Percentiles rank a stretch among this genome's conserved stretches.
These are phyloP conservation scores for Hybos culiciformis DNA, from an alignment of 2,888 invertebrate species.

Conservation along the genomic window DNA sequence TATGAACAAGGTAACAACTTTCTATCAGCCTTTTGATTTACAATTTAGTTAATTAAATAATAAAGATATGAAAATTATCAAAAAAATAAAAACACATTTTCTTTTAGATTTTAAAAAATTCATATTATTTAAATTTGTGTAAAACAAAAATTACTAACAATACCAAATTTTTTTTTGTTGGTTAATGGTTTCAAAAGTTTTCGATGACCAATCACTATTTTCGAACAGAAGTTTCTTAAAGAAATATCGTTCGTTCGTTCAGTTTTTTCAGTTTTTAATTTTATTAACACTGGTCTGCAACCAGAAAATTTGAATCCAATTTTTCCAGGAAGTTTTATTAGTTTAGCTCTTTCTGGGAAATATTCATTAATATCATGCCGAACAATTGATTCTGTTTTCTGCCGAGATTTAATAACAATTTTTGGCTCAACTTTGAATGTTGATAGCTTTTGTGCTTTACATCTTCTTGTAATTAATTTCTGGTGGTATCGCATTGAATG, in stretches of 20 bases:
- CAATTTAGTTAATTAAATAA: too few species aligned
- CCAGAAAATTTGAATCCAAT: slow-evolving; percentile 33
- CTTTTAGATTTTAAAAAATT: too few species aligned
- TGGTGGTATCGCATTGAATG: slow-evolving; percentile 16
- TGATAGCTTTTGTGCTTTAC: background rate
- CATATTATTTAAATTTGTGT: slow-evolving; percentile 19
- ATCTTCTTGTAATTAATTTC: background rate
- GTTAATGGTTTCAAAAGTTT: slow-evolving; percentile 30
- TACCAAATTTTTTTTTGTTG: slow-evolving; percentile 22
- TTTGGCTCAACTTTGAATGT: slow-evolving; percentile 22
- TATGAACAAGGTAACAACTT: too few species aligned
- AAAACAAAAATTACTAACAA: slow-evolving; percentile 24
- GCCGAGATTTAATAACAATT: slow-evolving; percentile 20
- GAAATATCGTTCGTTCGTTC: slow-evolving; percentile 2
- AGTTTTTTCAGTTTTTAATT: slow-evolving; percentile 18
- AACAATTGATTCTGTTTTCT: too few species aligned
- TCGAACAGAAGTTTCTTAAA: slow-evolving; percentile 8
- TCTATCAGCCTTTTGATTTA: too few species aligned
- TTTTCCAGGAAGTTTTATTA: slow-evolving; percentile 19
- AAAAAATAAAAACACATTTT: too few species aligned
- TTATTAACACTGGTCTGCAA: slow-evolving; percentile 27
- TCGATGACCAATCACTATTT: slow-evolving; percentile 28
- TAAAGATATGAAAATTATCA: too few species aligned
- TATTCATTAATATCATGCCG: slow-evolving; percentile 29
- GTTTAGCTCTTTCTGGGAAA: slow-evolving; percentile 26